Evolutionary conservation across 2,888 invertebrate species (phyloP).

Genomic region (Caenorhabditis zanzibari): DNA sequence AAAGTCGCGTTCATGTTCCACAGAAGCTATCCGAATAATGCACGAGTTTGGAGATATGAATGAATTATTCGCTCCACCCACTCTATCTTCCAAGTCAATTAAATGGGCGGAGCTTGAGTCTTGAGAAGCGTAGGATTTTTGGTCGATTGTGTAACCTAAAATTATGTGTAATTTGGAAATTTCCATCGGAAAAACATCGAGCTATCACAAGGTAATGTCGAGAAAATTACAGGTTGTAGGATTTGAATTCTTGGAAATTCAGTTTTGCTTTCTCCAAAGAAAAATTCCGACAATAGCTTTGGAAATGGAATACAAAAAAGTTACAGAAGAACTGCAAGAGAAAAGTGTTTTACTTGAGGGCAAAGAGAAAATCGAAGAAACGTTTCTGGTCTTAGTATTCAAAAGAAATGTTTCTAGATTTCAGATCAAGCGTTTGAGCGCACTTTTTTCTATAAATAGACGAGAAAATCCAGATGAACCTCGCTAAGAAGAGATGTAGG

Average conservation of each 20-base stretch:
- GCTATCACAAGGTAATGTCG: conserved; percentile 16
- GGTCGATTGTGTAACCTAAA: not conserved
- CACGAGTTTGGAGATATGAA: not conserved
- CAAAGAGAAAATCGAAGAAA: too few relatives aligned
- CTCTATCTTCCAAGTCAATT: conserved; percentile 5
- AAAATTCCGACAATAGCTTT: not conserved
- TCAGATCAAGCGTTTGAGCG: not conserved
- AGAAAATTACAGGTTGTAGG: conserved; percentile 4
- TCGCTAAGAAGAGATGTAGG: not conserved
- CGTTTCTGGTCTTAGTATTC: too few relatives aligned
- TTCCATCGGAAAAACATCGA: not conserved
- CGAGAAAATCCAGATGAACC: not conserved
- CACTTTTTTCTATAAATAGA: not conserved
- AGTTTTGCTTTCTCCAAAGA: conserved; percentile 6
- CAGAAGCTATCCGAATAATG: not conserved
- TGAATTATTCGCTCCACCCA: conserved; percentile 3
- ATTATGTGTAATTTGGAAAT: conserved; percentile 27
- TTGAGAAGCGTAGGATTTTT: conserved; percentile 19
- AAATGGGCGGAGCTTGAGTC: conserved; percentile 17
- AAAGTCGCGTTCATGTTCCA: conserved; percentile 15
- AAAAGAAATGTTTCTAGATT: too few relatives aligned
- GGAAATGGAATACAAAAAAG: too few relatives aligned
- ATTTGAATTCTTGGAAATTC: not conserved
- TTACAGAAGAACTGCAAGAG: not conserved
- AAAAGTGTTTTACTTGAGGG: too few relatives aligned